Evolutionary conservation across 2,797 vertebrate species (phyloP).

Genomic region (Diplodus puntazzo): DNA sequence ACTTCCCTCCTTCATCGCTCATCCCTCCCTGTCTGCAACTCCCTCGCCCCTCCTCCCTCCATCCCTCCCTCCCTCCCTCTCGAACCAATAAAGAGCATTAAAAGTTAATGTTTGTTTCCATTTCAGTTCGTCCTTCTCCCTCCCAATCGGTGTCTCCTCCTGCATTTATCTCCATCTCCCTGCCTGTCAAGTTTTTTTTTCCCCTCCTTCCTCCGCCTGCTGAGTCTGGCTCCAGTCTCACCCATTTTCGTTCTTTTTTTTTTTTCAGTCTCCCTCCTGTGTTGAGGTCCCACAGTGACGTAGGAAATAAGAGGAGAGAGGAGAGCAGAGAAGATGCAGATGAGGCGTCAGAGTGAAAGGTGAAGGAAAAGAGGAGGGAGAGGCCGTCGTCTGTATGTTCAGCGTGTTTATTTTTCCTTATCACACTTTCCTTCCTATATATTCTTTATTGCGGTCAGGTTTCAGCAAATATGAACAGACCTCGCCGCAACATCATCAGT

Average conservation of each 20-base stretch:
- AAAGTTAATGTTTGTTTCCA: slow-evolving; percentile 84
- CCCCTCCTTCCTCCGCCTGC: slow-evolving; percentile 40
- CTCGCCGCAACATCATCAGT: background rate
- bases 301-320: slow-evolving; percentile 7
- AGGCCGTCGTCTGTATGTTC: background rate
- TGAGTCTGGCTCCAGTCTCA: slow-evolving; percentile 56
- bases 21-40: slow-evolving; percentile 45
- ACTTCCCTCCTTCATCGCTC: slow-evolving; percentile 48
- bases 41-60: slow-evolving; percentile 33
- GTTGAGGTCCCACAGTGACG: slow-evolving; percentile 47
- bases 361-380: background rate
- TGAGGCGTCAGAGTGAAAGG: background rate
- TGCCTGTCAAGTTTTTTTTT: slow-evolving; percentile 50
- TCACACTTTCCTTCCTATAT: background rate
- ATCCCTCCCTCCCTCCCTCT: slow-evolving; percentile 24
- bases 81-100: slow-evolving; percentile 74
- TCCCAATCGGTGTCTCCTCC: slow-evolving; percentile 41
- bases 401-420: slow-evolving; percentile 8
- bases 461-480: slow-evolving; percentile 4
- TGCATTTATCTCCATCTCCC: slow-evolving; percentile 62
- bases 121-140: slow-evolving; percentile 60
- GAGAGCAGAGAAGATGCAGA: background rate
- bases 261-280: slow-evolving; percentile 8
- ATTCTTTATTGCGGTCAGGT: background rate
- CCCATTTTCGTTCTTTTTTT: background rate